phyloP scores from a whole-genome alignment of 2,888 invertebrate species.

The Caenorhabditis virilis region DNA sequence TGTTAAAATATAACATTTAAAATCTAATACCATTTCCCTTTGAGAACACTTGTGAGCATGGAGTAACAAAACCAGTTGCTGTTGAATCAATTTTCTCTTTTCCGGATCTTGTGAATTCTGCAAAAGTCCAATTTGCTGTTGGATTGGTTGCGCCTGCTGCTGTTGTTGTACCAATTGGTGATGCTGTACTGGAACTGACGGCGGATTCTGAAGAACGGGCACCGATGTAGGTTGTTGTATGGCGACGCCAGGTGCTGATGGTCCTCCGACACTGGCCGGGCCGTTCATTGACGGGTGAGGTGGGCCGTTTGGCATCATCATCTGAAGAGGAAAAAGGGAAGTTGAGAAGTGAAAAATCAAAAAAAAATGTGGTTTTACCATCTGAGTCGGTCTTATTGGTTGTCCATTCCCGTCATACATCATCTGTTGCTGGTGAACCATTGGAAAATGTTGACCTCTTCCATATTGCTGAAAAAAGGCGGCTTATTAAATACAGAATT shows the following conservation, averaged over 20 bases:
- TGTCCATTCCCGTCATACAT: conserved; percentile 39
- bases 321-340: no score
- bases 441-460: conserved; percentile 22
- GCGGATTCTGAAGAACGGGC: conserved; percentile 81
- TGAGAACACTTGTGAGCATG: conserved; percentile 99
- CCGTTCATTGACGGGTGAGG: conserved; percentile 2
- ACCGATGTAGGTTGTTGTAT: no score
- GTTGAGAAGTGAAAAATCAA: no score
- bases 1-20: background rate
- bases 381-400: conserved; percentile 13
- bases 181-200: conserved; percentile 83
- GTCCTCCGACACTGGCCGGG: conserved; percentile 12
- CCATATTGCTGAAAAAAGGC: no score
- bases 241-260: conserved; percentile 13
- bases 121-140: conserved; percentile 70
- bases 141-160: conserved; percentile 18
- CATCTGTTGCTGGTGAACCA: conserved; percentile 42
- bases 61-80: conserved; percentile 90
- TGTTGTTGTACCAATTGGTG: conserved; percentile 37
- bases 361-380: no score
- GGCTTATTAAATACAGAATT: no score
- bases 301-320: no score
- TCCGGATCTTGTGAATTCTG: conserved; percentile 82
- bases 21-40: conserved; percentile 75
- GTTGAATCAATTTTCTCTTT: conserved; percentile 95